Conservation (phyloP, 1,140 invertebrate genomes). For the Drosophila guanche region DNA sequence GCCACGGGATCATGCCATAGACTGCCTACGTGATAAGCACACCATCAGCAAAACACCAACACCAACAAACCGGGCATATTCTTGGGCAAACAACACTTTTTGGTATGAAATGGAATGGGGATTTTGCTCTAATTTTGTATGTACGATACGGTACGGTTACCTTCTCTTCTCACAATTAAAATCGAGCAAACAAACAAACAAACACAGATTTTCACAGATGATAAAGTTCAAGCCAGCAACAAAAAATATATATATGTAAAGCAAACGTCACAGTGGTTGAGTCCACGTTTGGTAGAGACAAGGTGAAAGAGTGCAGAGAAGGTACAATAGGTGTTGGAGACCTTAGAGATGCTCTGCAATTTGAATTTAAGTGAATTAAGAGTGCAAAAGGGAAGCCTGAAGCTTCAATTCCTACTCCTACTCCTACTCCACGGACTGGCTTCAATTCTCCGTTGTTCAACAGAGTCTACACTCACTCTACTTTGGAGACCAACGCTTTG, state of each 20-base stretch:
- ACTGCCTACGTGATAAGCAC: slow-evolving; percentile 71
- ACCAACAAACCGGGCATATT: slow-evolving; percentile 13
- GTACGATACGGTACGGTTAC: slow-evolving; percentile 30
- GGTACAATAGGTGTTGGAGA: slow-evolving; percentile 70
- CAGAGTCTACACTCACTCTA: too few species aligned
- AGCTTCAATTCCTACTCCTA: too few species aligned
- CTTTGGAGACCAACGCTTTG: too few species aligned
- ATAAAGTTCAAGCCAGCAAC: slow-evolving; percentile 66
- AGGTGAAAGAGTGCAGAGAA: slow-evolving; percentile 17
- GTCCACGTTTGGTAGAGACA: slow-evolving; percentile 1
- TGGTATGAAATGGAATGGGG: slow-evolving; percentile 29
- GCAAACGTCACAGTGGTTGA: neutral
- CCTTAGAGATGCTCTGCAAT: slow-evolving; percentile 61
- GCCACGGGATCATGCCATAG: slow-evolving; percentile 74
- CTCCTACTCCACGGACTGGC: too few species aligned
- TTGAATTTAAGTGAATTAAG: neutral
- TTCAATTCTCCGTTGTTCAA: too few species aligned
- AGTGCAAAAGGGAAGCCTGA: neutral
- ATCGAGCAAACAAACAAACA: slow-evolving; percentile 75
- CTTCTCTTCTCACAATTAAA: slow-evolving; percentile 69
- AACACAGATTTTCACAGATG: slow-evolving; percentile 82
- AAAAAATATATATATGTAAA: slow-evolving; percentile 6
- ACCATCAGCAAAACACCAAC: slow-evolving; percentile 39
- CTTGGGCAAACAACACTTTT: slow-evolving; percentile 62
- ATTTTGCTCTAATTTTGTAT: slow-evolving; percentile 79